Conservation (phyloP, 2,797 vertebrate species). For the Stomatorhinus walkeri region DNA sequence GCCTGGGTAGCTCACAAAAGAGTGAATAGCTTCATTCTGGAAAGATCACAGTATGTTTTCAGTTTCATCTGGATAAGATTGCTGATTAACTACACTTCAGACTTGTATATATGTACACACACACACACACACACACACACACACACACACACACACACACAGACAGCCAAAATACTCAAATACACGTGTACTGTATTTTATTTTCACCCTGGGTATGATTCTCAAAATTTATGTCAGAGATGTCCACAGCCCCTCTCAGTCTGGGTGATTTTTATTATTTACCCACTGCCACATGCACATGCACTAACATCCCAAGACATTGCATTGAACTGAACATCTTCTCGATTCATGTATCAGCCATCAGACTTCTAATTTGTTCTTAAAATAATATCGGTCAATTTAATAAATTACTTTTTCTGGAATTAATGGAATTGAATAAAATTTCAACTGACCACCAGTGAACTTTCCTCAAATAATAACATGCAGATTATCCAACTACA, state of each 20-base stretch:
- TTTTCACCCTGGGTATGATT: background rate
- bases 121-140: background rate
- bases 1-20: background rate
- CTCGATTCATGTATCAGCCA: background rate
- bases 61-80: background rate
- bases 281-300: background rate
- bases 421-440: background rate
- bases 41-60: background rate
- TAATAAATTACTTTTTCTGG: background rate
- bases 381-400: background rate
- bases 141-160: background rate
- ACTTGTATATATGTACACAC: background rate
- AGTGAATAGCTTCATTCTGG: background rate
- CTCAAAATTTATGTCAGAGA: background rate
- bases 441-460: background rate
- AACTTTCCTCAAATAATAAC: constrained; percentile 22
- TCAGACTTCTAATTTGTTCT: background rate
- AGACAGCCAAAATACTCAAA: background rate
- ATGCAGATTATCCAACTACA: background rate
- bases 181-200: background rate
- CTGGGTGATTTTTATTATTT: background rate
- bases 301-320: background rate
- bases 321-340: background rate
- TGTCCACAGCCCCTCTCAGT: background rate
- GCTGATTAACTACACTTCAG: constrained; percentile 14